Base-by-base conservation (phyloP, 2,113 vertebrate species). In the Osmerus mordax region DNA sequence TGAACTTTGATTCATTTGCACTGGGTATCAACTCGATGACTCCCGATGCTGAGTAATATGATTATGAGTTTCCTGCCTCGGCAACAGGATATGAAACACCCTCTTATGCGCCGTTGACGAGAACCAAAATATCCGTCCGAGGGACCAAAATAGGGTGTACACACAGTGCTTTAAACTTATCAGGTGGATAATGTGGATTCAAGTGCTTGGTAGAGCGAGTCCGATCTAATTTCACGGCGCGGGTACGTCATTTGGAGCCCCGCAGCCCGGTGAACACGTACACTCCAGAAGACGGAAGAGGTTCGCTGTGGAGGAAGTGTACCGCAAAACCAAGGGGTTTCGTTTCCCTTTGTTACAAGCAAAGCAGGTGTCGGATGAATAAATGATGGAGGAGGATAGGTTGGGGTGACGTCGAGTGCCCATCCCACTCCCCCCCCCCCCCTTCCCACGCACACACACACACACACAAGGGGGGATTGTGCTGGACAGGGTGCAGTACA, bases 1-100 rank as follows among this genome's bases (percentile, higher is more conserved):
- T 89, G 71, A 87, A 88, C 85, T 86, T 81, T 83, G 83, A 89
- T 88, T 87, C 54, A 75, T 79, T 77, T 41, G 19, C 66, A 70
- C 71, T 74, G 73, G 69, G 60, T 83, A 83, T 78, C 78, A 81
- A 69, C 90, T 87, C 78, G 70, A 74, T 76, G 81, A 81, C 74
- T 88, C 84, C 83, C 74, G 69, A 16, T 70, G 70, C 76, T 81
- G 73, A 68, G 67, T 84, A 73, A 86, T 90, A 89, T 72, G 69
- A 84, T 87, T 82, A 76, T 36, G 69, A 71, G 62, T 65, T 63
- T 75, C 76, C 73, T 61, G 78, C 65, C 67, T 80, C 64, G 69
- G 64, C 54, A 76, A 70, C 51, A 68, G 70, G 70, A 80, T 69
- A 47, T 81, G 52, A 68, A 77, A 66, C 15, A 47, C 64, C 25